Evolutionary conservation across 2,113 vertebrate genomes (phyloP), one percentile per base, ranked within the genome.

Genomic region (Egretta garzetta): DNA sequence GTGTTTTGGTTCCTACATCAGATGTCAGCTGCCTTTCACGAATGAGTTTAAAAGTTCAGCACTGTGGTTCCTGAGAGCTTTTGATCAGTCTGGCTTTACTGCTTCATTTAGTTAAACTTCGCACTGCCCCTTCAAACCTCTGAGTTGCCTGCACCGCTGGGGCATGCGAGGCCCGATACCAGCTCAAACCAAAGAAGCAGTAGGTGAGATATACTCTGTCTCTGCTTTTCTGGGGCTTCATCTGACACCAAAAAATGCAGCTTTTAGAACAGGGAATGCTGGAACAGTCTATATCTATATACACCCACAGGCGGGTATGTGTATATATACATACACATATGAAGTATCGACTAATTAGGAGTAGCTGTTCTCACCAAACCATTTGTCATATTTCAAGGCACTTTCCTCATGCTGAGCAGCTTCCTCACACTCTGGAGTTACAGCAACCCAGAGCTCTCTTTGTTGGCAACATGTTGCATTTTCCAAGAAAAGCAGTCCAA

Each of bases 361-460:
- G 52, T 30, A 73, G 67, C 43, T 62, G 27, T 14, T 70, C 58
- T 82, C 37, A 50, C 24, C 39, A 64, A 35, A 37, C 33, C 21
- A 21, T 37, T 33, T 14, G 30, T 21, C 1, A 0, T 1, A 2
- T 20, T 72, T 63, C 56, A 35, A 66, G n/a, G 15, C 20, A 22
- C 0, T 0, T 30, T 62, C 64, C 35, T 71, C 10, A 21, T 13
- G 10, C 52, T 33, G 23, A 41, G 41, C 68, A 71, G 26, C 23
- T 85, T 63, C 41, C 53, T 88, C 59, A 21, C 7, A 1, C 33
- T 63, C n/a, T 3, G 17, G 43, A 77, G 24, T 20, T 58, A 55
- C 1, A 59, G 55, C 45, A 90, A 24, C 23, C 20, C 49, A 55
- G 64, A 79, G 20, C 27, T 14, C 19, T 76, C 14, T 49, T 52